A percentile compares a stretch with the other conserved stretches of the same genome.
Evolutionary conservation across 1,140 invertebrate species (phyloP).

Genomic region (Bombus waltoni): DNA sequence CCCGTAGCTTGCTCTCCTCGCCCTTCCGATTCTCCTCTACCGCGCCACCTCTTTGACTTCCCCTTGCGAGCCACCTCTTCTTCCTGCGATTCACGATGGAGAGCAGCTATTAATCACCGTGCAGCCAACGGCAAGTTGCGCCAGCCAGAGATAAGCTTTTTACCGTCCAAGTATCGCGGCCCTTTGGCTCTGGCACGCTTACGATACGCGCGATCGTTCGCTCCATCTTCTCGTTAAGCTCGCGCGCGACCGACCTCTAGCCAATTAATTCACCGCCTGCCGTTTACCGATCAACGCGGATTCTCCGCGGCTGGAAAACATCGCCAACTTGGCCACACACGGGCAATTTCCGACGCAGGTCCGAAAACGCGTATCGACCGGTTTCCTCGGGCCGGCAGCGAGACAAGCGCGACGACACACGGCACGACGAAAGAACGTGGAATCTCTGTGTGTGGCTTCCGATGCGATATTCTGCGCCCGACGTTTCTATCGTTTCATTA

Average conservation of each 20-base stretch:
- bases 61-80: conserved; percentile 26
- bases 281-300: conserved; percentile 6
- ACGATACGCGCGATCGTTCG: conserved; percentile 11
- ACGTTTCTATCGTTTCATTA: conserved; percentile 61
- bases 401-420: background rate
- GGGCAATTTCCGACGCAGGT: background rate
- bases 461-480: conserved; percentile 54
- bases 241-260: background rate
- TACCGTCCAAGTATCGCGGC: conserved; percentile 47
- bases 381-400: background rate
- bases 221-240: background rate
- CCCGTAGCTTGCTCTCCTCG: background rate
- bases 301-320: background rate
- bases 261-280: conserved; percentile 29
- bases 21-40: too few relatives aligned
- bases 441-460: background rate
- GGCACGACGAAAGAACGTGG: too few relatives aligned
- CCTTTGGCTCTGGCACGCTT: conserved; percentile 7
- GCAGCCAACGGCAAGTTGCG: conserved; percentile 53
- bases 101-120: conserved; percentile 60
- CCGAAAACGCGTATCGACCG: conserved; percentile 23
- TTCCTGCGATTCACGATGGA: conserved; percentile 50
- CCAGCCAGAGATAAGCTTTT: conserved; percentile 62
- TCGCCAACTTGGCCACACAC: background rate
- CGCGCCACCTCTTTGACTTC: background rate